phyloP scores from a whole-genome alignment of 2,113 vertebrate genomes.

The Mustela nigripes region DNA sequence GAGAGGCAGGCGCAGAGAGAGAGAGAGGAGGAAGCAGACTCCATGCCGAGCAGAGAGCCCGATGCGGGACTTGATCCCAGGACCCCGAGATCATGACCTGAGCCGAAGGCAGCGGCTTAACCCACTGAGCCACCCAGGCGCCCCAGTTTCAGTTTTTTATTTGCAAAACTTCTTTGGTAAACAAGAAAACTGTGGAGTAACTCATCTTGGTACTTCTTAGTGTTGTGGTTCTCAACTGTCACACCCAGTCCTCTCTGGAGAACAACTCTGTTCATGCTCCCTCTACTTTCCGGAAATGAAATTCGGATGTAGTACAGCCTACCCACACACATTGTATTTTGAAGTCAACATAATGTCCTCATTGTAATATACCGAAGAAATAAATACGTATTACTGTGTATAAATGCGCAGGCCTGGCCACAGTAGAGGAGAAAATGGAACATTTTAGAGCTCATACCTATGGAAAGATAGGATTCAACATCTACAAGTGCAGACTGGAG shows the following conservation, averaged over 20 bases:
- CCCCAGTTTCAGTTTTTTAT: neutral
- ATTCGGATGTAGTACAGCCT: neutral
- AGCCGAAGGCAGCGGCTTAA: too few relatives aligned
- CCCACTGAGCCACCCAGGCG: too few relatives aligned
- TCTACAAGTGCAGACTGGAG: neutral
- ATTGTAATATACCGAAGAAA: neutral
- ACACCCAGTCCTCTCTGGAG: neutral
- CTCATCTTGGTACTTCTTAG: neutral
- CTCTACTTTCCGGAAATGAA: neutral
- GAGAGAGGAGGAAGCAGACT: too few relatives aligned
- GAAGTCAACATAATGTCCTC: neutral
- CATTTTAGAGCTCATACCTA: neutral
- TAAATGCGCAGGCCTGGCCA: neutral
- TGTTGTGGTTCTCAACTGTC: neutral
- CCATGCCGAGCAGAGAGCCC: too few relatives aligned
- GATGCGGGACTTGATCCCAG: too few relatives aligned
- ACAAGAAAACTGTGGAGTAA: neutral
- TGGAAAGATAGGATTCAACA: neutral
- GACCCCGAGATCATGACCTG: too few relatives aligned
- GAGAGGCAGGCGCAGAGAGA: too few relatives aligned
- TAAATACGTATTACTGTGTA: neutral
- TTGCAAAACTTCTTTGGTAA: conserved; percentile 36
- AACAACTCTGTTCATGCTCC: neutral
- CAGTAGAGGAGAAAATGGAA: neutral
- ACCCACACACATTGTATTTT: neutral